Conservation (phyloP, 2,113 vertebrate species). For the Daboia siamensis region DNA sequence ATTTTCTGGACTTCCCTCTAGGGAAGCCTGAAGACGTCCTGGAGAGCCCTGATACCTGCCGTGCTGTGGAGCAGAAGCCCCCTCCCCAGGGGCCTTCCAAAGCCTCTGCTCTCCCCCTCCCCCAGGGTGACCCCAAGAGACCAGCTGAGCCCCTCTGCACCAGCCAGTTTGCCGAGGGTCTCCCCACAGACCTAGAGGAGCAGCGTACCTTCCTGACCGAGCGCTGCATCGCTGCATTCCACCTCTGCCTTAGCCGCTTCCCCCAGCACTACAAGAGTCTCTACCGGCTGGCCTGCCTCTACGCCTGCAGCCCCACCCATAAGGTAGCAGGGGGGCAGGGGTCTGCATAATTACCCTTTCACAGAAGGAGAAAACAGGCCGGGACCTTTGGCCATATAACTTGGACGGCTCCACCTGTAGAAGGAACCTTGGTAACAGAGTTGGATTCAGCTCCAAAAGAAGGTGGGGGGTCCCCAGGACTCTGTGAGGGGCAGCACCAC, state of each 20-base stretch:
- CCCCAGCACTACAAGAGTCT: constrained; percentile 99
- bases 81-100: constrained; percentile 63
- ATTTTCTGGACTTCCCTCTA: constrained; percentile 15
- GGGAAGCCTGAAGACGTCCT: constrained; percentile 65
- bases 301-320: constrained; percentile 87
- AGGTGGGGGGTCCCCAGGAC: too few relatives aligned
- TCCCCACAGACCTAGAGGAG: constrained; percentile 79
- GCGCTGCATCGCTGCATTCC: constrained; percentile 85
- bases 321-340: constrained; percentile 69
- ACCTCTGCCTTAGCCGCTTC: constrained; percentile 91
- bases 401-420: not conserved
- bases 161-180: constrained; percentile 79
- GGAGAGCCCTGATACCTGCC: constrained; percentile 63
- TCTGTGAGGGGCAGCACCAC: not conserved
- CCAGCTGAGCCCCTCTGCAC: constrained; percentile 65
- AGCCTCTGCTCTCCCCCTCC: constrained; percentile 35
- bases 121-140: constrained; percentile 74
- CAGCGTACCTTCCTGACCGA: constrained; percentile 88
- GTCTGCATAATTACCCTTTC: not conserved
- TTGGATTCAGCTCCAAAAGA: not conserved
- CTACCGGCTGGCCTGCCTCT: constrained; percentile 92
- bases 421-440: not conserved
- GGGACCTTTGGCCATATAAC: not conserved
- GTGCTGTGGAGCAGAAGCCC: constrained; percentile 57
- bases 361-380: not conserved